Base-by-base conservation (phyloP, 1,140 invertebrate genomes). In the Pomacea maculata region DNA sequence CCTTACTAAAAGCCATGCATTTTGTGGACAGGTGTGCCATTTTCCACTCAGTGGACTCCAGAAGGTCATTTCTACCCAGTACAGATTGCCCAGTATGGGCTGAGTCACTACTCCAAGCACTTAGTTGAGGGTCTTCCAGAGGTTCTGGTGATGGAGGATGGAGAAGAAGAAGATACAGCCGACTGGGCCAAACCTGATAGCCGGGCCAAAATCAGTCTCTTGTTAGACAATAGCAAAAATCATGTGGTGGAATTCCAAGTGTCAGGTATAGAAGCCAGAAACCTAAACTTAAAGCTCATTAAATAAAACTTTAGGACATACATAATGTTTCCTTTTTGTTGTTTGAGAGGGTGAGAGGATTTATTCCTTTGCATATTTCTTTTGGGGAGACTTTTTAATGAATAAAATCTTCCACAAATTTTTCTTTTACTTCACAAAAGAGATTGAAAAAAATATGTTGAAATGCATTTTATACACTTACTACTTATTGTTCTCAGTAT, bases 81-180 rank as follows among this genome's bases (percentile, higher is more conserved):
- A 5, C 98, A 99, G 93, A 98, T 99, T 83, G 97, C 98, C 9
- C 98, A 99, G 91, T 99, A 97, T 91, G 98, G 97, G 0, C 91
- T 99, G 63, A 96, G 97, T 52, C 98, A 99, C 92, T 99, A 98
- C 91, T 98, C 97, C 90, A 99, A 99, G 92, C 96, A 97, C 75
- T 76, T 91, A 45, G 82, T 81, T 11, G 87, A 87, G 21, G 84
- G 83, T 10, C 84, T 87, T 68, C 85, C 87, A 29, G 84, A 85
- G 14, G 73, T 82, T 2, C 75, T 83, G 2, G 74, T 86, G 7
- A 81, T 89, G 15, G 96, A 97, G 87, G 95, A 97, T 91, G 94
- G 74, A 88, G 94, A 86, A 93, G 87, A 82, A 65, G 85, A 78
- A 86, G 90, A 90, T 70, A 78, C 85, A 25, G 82, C 75, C 55